phyloP scores from a whole-genome alignment of 2,113 vertebrate genomes.

The Petrocephalus microphthalmus region DNA sequence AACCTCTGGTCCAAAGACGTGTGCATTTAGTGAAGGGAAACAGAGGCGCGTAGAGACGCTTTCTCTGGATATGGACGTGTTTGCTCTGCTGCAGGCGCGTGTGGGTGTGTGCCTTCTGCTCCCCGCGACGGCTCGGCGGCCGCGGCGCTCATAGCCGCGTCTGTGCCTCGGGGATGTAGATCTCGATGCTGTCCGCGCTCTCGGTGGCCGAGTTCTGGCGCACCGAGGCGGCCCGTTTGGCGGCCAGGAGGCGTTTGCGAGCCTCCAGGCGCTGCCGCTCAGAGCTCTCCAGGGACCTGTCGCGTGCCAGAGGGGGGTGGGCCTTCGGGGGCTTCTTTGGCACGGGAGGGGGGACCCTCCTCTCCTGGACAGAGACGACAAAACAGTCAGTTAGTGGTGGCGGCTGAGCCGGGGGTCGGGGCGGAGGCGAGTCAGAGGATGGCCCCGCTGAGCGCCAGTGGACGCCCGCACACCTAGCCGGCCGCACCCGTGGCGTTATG shows the following conservation, averaged over 20 bases:
- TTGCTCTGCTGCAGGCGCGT: background rate
- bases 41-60: background rate
- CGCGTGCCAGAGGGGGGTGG: slow-evolving; percentile 87
- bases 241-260: slow-evolving; percentile 93
- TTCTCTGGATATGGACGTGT: background rate
- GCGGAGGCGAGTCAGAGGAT: slow-evolving; percentile 8
- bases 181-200: slow-evolving; percentile 99
- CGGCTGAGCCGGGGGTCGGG: slow-evolving; percentile 9
- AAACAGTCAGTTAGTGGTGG: slow-evolving; percentile 28
- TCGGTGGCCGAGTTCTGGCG: slow-evolving; percentile 97
- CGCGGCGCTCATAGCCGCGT: slow-evolving; percentile 83
- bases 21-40: slow-evolving; percentile 2
- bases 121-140: background rate
- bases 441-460: background rate
- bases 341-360: slow-evolving; percentile 93
- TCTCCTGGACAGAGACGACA: slow-evolving; percentile 83
- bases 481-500: background rate
- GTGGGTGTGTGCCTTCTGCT: background rate
- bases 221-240: slow-evolving; percentile 92
- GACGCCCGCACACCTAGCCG: background rate
- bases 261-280: slow-evolving; percentile 91
- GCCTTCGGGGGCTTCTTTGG: slow-evolving; percentile 97
- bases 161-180: slow-evolving; percentile 99
- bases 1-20: background rate
- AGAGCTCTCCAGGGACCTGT: slow-evolving; percentile 95